Base-by-base conservation (phyloP, 2,113 vertebrate genomes). In the Oceanites oceanicus region DNA sequence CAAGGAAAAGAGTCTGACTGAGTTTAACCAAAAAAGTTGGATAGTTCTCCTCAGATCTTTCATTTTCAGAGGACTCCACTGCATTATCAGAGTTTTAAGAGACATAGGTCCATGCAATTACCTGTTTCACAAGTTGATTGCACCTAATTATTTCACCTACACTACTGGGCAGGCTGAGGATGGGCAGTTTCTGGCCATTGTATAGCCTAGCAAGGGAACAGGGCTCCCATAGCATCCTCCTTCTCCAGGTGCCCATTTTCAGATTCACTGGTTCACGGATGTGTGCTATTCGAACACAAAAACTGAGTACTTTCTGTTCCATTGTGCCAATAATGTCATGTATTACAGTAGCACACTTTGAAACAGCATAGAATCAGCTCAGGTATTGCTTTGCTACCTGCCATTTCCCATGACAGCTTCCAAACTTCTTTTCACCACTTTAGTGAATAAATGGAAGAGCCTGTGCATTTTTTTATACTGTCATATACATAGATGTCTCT, bases 251-350 rank as follows among this genome's bases (percentile, higher is more conserved):
- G 15, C 42, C 42, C 7, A 0, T 17, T 79, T 62, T 53, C 38
- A 76, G n/a, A 13, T 34, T 44, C 32, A 4, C 16, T 36, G 52
- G 38, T 38, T 34, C 15, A 25, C 1, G 0, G 9, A 5, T 1
- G 4, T 32, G 23, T 40, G 34, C 34, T 71, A 10, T 67, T 58
- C 0, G 12, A 45, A 44, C 38, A 36, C 1, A 0, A 19, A 44
- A 13, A 18, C 42, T 3, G 19, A 61, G 27, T 52, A 14, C 10
- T 47, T 38, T 34, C 16, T 34, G 30, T 26, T 55, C 12, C 21
- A 1, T 22, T 58, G 49, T 71, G 67, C 53, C 58, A 72, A 11
- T 38, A 19, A 3, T 34, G 47, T 18, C 20, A 32, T 32, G 18
- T 2, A 1, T 36, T n/a, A 15, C 21, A 49, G 45, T 7, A 86